Evolutionary conservation across 1,140 invertebrate genomes (phyloP).

Genomic region (Hycleus phaleratus): DNA sequence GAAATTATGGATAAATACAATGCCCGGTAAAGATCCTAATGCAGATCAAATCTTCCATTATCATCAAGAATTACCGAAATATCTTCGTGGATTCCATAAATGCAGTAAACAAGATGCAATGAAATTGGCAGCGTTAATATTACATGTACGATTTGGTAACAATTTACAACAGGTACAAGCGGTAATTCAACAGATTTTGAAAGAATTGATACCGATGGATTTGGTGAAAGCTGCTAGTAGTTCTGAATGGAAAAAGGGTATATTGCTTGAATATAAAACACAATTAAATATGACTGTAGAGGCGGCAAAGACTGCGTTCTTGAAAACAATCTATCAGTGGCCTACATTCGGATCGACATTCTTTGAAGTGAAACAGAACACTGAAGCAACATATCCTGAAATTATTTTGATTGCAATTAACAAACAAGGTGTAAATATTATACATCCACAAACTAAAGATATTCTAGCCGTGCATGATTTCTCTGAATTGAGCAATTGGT

Average conservation of each 20-base stretch:
- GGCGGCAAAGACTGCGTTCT: constrained; percentile 77
- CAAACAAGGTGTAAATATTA: constrained; percentile 79
- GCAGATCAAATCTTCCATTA: constrained; percentile 93
- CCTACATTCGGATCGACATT: constrained; percentile 93
- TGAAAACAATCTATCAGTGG: constrained; percentile 73
- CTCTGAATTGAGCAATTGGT: constrained; percentile 86
- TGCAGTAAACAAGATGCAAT: constrained; percentile 71
- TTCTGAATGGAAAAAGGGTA: constrained; percentile 78
- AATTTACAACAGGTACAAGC: constrained; percentile 44
- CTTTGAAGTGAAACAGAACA: constrained; percentile 88
- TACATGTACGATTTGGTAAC: constrained; percentile 67
- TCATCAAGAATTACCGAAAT: constrained; percentile 90
- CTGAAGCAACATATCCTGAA: constrained; percentile 76
- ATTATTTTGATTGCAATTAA: constrained; percentile 85
- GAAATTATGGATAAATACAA: constrained; percentile 88
- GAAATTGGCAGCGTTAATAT: constrained; percentile 72
- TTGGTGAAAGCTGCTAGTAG: constrained; percentile 61
- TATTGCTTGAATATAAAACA: constrained; percentile 57
- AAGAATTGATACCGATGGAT: constrained; percentile 74
- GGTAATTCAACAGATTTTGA: constrained; percentile 54
- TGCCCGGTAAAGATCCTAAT: constrained; percentile 79
- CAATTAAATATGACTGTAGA: constrained; percentile 49
- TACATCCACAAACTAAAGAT: constrained; percentile 79
- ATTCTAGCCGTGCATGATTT: constrained; percentile 78
- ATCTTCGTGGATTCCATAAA: constrained; percentile 81